phyloP scores from a whole-genome alignment of 2,888 invertebrate species.

The Trachelus troglodyta region DNA sequence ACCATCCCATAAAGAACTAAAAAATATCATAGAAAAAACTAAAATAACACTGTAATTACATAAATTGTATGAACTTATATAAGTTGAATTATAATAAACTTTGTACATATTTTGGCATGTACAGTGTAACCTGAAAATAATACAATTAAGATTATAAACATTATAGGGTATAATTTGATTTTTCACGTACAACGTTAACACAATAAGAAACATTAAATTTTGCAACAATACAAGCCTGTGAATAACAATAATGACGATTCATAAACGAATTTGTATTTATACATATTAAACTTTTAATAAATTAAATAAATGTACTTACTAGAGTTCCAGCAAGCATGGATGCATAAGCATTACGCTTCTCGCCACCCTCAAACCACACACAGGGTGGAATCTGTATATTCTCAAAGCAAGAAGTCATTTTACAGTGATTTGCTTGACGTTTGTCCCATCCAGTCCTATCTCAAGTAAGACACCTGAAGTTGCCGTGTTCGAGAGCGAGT shows the following conservation, averaged over 20 bases:
- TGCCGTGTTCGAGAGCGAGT: too few species aligned
- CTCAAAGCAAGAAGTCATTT: conserved; percentile 76
- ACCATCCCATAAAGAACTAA: conserved; percentile 97
- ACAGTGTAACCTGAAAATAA: not conserved
- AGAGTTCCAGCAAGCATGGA: conserved; percentile 88
- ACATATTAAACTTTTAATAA: conserved; percentile 6
- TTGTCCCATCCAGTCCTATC: not conserved
- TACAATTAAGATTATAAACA: not conserved
- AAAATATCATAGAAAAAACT: conserved; percentile 39
- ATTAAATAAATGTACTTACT: conserved; percentile 70
- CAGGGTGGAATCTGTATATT: conserved; percentile 80
- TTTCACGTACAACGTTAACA: not conserved
- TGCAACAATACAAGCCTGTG: not conserved
- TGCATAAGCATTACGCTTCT: conserved; percentile 87
- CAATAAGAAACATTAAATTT: conserved; percentile 9
- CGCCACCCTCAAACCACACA: conserved; percentile 87
- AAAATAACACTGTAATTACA: not conserved
- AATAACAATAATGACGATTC: not conserved
- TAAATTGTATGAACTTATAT: not conserved
- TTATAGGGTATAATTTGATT: not conserved
- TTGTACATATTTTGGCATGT: not conserved
- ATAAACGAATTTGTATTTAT: not conserved
- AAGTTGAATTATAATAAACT: not conserved
- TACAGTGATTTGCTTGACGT: not conserved
- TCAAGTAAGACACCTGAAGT: not conserved